phyloP scores from a whole-genome alignment of 2,113 vertebrate species.

The Butorides virescens region DNA sequence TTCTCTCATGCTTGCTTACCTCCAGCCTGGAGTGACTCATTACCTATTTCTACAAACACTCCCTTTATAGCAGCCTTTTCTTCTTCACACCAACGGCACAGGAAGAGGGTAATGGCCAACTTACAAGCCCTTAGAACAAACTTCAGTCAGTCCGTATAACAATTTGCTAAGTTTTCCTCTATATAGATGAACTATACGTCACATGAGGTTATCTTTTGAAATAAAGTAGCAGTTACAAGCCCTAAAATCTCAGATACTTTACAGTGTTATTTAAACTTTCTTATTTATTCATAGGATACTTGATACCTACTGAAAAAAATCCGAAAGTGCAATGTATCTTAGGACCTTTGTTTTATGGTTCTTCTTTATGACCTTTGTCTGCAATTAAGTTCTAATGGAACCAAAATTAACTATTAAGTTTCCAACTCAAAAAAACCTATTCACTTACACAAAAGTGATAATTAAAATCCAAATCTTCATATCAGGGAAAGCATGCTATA shows the following conservation, averaged over 20 bases:
- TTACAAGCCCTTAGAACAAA: background rate
- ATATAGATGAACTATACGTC: background rate
- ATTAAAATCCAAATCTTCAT: background rate
- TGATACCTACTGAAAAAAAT: background rate
- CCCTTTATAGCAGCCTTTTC: background rate
- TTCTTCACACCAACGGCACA: background rate
- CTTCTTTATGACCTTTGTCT: background rate
- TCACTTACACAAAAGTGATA: background rate
- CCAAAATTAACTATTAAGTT: background rate
- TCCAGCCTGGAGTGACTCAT: background rate
- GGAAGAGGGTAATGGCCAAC: background rate
- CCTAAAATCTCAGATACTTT: background rate
- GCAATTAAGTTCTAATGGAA: background rate
- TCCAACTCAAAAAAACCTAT: background rate
- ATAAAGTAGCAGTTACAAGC: background rate
- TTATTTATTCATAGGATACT: background rate
- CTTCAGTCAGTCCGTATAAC: background rate
- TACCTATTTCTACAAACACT: constrained; percentile 1
- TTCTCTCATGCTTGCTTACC: background rate
- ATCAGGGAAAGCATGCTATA: background rate
- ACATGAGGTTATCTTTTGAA: background rate
- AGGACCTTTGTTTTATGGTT: background rate
- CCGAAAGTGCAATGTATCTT: background rate
- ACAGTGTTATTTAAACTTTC: background rate
- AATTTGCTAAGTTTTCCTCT: background rate